Evolutionary conservation across 2,113 vertebrate species (phyloP), one percentile per base, ranked within the genome.

Genomic region (Ceyx cyanopectus): DNA sequence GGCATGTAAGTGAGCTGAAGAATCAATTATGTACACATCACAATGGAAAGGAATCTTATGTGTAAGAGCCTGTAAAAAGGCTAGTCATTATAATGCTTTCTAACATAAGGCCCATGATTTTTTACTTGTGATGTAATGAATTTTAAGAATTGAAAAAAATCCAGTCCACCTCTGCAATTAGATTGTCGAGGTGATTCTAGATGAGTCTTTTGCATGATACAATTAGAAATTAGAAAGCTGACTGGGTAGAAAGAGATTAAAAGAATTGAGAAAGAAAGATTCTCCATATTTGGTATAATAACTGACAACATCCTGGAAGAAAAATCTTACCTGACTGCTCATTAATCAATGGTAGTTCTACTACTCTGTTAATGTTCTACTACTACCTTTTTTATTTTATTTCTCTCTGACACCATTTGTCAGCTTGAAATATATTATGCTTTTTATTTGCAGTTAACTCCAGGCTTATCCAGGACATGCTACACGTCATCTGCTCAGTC

Each of bases 221-320:
- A 78, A 6, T 87, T 84, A 74, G 29, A 51, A 87, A 77, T 87
- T 84, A 74, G 29, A 51, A 87, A 77, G 21, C 22, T 80, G 23
- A 46, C 24, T 74, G 40, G 3, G 8, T 66, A 84, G 56, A 65
- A 63, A 69, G 16, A 63, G 3, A 30, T 65, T 69, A 37, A 61
- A 88, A 76, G 34, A 37, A 37, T 37, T 37, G 37, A 37, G 37
- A 37, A 10, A 37, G 37, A 11, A 37, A 37, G 37, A 37, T 37
- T 65, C 58, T 66, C 13, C 30, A 15, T 19, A 12, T 65, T 69
- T 73, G 6, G 0, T 50, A 7, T 34, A 76, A 60, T 22, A 81
- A 61, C 11, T 65, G 26, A 15, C 23, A 58, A 11, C 9, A 26
- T n/a, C 15, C 29, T 45, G 27, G 12, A 74, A 83, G 9, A 54